A percentile compares a stretch with the other conserved stretches of the same genome.
phyloP scores from a whole-genome alignment of 2,113 vertebrate genomes.

The Nesoenas mayeri region DNA sequence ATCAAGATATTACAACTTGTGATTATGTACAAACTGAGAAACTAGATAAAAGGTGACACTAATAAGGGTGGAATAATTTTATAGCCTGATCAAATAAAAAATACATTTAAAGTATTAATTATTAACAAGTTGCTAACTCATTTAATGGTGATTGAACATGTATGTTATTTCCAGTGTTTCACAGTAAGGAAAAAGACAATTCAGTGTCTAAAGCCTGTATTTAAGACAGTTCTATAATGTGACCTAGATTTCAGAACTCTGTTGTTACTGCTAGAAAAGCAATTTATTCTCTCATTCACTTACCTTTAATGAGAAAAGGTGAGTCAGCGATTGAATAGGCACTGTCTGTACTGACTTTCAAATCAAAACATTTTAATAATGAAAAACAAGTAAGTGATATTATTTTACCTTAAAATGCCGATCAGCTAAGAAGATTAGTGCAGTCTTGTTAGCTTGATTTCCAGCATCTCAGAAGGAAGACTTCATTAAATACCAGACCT shows the following conservation, averaged over 20 bases:
- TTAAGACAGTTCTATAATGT: conserved; percentile 37
- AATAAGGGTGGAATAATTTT: not conserved
- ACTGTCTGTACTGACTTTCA: conserved; percentile 49
- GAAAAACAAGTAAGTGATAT: conserved; percentile 49
- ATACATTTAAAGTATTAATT: not conserved
- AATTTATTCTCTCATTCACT: conserved; percentile 53
- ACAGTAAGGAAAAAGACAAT: not conserved
- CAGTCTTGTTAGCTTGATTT: conserved; percentile 34
- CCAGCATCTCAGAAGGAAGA: not conserved
- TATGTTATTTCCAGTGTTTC: not conserved
- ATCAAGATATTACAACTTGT: not conserved
- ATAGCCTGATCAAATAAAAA: not conserved
- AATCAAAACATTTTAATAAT: conserved; percentile 71
- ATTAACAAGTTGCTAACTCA: not conserved
- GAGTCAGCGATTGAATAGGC: conserved; percentile 66
- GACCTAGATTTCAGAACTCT: conserved; percentile 77
- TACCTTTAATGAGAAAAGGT: conserved; percentile 67
- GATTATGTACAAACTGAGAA: not conserved
- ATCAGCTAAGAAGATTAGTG: conserved; percentile 32
- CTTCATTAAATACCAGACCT: not conserved
- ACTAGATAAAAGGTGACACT: not conserved
- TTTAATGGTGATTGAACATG: conserved; percentile 15
- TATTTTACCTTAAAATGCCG: conserved; percentile 38
- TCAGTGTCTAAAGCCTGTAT: not conserved
- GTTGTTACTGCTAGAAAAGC: conserved; percentile 71